Evolutionary conservation across 1,140 invertebrate species (phyloP).

Genomic region (Euura lappo): DNA sequence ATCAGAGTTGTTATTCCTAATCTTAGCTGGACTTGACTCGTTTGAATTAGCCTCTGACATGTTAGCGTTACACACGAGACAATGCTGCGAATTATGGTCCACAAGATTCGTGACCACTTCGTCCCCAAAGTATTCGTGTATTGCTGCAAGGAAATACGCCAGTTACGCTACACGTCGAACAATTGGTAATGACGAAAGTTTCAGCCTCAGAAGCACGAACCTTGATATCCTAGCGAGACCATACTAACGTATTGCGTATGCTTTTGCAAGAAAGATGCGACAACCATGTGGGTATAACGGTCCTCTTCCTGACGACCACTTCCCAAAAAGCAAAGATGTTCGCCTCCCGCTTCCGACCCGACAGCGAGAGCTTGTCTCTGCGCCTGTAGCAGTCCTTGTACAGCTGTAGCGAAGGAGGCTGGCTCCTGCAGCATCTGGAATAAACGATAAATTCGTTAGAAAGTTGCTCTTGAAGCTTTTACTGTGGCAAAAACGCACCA

Average conservation of each 20-base stretch:
- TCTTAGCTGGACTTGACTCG: slow-evolving; percentile 48
- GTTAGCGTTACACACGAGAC: slow-evolving; percentile 79
- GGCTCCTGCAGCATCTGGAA: slow-evolving; percentile 92
- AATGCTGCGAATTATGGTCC: slow-evolving; percentile 80
- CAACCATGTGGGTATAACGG: slow-evolving; percentile 97
- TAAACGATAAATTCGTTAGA: background rate
- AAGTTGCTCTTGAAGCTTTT: background rate
- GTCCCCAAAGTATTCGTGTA: slow-evolving; percentile 85
- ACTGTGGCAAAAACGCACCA: slow-evolving; percentile 62
- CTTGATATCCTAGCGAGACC: slow-evolving; percentile 90
- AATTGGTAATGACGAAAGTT: background rate
- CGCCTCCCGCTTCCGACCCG: slow-evolving; percentile 88
- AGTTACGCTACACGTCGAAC: background rate
- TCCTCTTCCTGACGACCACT: slow-evolving; percentile 95
- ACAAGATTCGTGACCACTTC: slow-evolving; percentile 79
- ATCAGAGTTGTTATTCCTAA: slow-evolving; percentile 63
- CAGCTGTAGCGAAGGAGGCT: slow-evolving; percentile 90
- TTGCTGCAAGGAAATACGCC: slow-evolving; percentile 58
- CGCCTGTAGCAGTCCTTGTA: slow-evolving; percentile 89
- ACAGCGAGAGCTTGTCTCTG: slow-evolving; percentile 89
- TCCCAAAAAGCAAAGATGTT: slow-evolving; percentile 97
- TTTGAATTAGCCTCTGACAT: slow-evolving; percentile 58
- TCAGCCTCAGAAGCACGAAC: slow-evolving; percentile 35
- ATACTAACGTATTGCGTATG: slow-evolving; percentile 92
- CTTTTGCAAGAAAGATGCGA: slow-evolving; percentile 95